These are phyloP conservation scores for Pampusana beccarii DNA, from an alignment of 2,113 vertebrate genomes.

Conservation along the genomic window DNA sequence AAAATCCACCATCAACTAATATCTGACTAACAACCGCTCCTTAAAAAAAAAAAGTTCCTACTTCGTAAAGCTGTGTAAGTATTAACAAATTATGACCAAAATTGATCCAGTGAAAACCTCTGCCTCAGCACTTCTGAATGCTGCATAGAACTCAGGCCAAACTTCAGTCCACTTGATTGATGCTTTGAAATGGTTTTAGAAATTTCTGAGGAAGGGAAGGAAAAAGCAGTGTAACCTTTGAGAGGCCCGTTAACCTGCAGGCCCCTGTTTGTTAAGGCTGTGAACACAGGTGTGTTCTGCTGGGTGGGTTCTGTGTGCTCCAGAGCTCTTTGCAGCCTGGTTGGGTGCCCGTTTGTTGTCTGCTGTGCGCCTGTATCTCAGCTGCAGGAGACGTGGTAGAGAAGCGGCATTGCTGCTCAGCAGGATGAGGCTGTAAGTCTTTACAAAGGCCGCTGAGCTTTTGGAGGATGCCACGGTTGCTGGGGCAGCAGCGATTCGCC, in stretches of 20 bases:
- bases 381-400: neutral
- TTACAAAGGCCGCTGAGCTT: neutral
- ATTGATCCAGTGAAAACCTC: conserved; percentile 43
- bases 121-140: conserved; percentile 52
- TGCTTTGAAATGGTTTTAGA: neutral
- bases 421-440: neutral
- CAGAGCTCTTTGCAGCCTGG: neutral
- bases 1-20: neutral
- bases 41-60: neutral
- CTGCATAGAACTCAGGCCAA: conserved; percentile 38
- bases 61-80: conserved; percentile 23
- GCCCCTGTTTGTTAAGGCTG: neutral
- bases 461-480: neutral
- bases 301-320: neutral
- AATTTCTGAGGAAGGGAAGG: neutral
- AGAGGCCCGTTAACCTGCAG: neutral
- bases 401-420: accelerated
- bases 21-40: neutral
- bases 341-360: neutral
- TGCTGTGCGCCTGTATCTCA: neutral
- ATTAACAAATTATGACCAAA: conserved; percentile 4
- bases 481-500: accelerated
- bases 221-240: neutral
- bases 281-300: neutral
- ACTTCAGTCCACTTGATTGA: conserved; percentile 3